Percentiles rank a stretch among this genome's conserved stretches.
These are phyloP conservation scores for Danaus chrysippus DNA, from an alignment of 2,888 invertebrate species.

Conservation along the genomic window DNA sequence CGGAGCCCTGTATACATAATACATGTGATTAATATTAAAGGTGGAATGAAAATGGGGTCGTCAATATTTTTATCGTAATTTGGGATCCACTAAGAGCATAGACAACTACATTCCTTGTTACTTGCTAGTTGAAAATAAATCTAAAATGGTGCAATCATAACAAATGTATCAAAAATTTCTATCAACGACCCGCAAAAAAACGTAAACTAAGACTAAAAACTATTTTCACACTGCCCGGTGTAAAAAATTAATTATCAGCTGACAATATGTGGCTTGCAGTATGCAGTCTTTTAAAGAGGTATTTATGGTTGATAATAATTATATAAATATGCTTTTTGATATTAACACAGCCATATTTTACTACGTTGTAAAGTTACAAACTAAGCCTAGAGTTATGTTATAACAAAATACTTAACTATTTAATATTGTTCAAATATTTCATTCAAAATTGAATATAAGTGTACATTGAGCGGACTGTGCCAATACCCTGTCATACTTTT, in stretches of 20 bases:
- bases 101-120: too few relatives aligned
- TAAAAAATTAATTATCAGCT: conserved; percentile 42
- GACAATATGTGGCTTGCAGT: conserved; percentile 58
- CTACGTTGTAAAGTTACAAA: conserved; percentile 41
- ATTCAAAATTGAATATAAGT: conserved; percentile 42
- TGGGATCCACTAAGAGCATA: too few relatives aligned
- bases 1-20: conserved; percentile 19
- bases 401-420: conserved; percentile 39
- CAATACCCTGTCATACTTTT: conserved; percentile 50
- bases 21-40: conserved; percentile 24
- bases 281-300: conserved; percentile 65
- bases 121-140: too few relatives aligned
- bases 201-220: conserved; percentile 18
- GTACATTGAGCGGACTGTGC: conserved; percentile 51
- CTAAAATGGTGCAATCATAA: too few relatives aligned
- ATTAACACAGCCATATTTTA: conserved; percentile 75
- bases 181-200: conserved; percentile 19
- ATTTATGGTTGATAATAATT: conserved; percentile 66
- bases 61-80: conserved; percentile 3
- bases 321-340: conserved; percentile 72
- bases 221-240: conserved; percentile 24
- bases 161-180: not conserved
- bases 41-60: conserved; percentile 25
- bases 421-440: conserved; percentile 44
- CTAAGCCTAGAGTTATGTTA: conserved; percentile 37